These are phyloP conservation scores for Petrocephalus schoutedeni DNA, from an alignment of 2,797 vertebrate species.

Conservation along the genomic window DNA sequence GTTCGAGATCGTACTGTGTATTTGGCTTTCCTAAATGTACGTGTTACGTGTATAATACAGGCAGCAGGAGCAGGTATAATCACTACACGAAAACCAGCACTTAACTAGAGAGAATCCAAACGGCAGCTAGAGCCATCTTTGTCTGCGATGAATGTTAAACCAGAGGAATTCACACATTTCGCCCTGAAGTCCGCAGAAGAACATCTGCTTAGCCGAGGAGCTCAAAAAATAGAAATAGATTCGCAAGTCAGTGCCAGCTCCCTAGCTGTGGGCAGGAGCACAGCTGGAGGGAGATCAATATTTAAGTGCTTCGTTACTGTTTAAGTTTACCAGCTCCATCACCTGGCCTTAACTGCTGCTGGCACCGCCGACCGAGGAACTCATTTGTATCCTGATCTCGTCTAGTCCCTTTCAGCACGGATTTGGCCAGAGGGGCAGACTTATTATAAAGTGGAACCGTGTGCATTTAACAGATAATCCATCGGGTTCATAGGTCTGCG, in stretches of 20 bases:
- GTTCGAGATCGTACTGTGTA: too few species aligned
- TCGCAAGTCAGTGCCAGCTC: neutral
- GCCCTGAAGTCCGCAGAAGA: neutral
- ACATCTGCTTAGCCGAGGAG: neutral
- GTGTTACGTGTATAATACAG: neutral
- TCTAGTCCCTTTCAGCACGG: neutral
- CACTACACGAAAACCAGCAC: neutral
- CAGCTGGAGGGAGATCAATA: slow-evolving; percentile 19
- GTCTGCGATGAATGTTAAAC: neutral
- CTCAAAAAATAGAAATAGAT: neutral
- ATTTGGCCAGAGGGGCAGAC: neutral
- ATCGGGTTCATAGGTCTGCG: neutral
- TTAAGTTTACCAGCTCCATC: slow-evolving; percentile 15
- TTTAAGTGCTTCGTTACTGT: slow-evolving; percentile 20
- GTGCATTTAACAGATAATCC: neutral
- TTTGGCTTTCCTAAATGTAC: neutral
- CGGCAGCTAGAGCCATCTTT: neutral
- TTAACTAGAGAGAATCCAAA: neutral
- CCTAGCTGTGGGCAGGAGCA: slow-evolving; percentile 6
- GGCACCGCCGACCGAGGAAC: neutral
- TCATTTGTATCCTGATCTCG: neutral
- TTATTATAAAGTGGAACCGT: neutral
- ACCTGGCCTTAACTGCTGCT: slow-evolving; percentile 23
- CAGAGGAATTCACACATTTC: neutral
- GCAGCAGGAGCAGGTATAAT: neutral